Evolutionary conservation across 2,888 invertebrate genomes (phyloP).

Genomic region (Carpatolechia fugitivella): DNA sequence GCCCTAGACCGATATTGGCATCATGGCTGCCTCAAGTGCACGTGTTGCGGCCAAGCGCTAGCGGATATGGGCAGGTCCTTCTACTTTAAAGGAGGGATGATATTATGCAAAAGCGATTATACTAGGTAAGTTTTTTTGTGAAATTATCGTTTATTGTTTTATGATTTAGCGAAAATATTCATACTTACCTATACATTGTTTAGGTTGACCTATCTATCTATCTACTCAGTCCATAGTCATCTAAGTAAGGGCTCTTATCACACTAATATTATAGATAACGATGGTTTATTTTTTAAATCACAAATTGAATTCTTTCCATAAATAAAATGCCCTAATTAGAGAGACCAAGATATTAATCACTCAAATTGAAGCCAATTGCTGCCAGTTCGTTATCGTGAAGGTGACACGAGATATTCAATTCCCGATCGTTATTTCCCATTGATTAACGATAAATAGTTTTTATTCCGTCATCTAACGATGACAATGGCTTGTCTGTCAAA

Average conservation of each 20-base stretch:
- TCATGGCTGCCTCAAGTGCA: constrained; percentile 96
- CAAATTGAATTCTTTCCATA: too few species aligned
- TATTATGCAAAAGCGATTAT: constrained; percentile 97
- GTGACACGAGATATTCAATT: constrained; percentile 29
- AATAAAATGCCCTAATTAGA: too few species aligned
- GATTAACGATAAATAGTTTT: constrained; percentile 69
- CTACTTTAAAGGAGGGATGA: constrained; percentile 95
- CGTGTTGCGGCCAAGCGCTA: constrained; percentile 92
- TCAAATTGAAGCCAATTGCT: constrained; percentile 51
- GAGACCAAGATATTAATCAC: background rate
- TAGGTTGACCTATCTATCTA: too few species aligned
- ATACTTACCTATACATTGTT: too few species aligned
- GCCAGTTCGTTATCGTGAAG: constrained; percentile 50
- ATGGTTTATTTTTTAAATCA: too few species aligned
- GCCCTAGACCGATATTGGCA: constrained; percentile 98
- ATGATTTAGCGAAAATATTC: too few species aligned
- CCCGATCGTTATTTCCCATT: constrained; percentile 57
- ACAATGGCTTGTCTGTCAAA: constrained; percentile 76
- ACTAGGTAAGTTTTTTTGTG: constrained; percentile 85
- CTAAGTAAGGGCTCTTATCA: too few species aligned
- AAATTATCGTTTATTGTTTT: too few species aligned
- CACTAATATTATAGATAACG: too few species aligned
- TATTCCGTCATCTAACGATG: constrained; percentile 70
- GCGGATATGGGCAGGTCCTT: constrained; percentile 95
- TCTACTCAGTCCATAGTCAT: too few species aligned